Base-by-base conservation (phyloP, 1,140 invertebrate species). In the Atta cephalotes region DNA sequence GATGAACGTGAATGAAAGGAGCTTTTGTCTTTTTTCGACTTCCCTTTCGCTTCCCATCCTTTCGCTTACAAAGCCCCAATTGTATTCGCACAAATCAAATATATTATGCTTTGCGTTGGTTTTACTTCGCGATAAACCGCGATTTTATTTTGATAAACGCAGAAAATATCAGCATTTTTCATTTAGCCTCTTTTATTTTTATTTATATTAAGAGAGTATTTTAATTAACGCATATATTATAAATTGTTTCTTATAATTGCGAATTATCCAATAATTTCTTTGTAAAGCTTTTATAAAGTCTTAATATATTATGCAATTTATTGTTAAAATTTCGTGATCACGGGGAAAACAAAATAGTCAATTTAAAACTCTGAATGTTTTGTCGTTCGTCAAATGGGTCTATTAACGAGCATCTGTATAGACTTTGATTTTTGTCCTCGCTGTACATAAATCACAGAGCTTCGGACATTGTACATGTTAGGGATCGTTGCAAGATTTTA, bases 401-500 rank as follows among this genome's bases (percentile, higher is more conserved):
- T 68, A 58, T 70, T 21, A 72, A 21, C 1, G 66, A 45, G 21
- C 18, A 56, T 1, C 16, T 25, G 49, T 21, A 45, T 58, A 28
- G 79, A 81, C 3, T 31, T 12, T 35, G 49, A 21, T 71, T 71
- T 81, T 71, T 79, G 76, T 79, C 18, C 66, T 6, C 21, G n/a
- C 25, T 35, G 10, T 6, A 25, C 35, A 72, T 81, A 81, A 81
- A 81, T 81, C 79, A 79, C 76, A n/a, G 21, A 25, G 16, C 49
- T 51, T n/a, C 51, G 51, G 45, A 10, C 21, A 45, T 28, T 21
- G 66, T 58, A 58, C 79, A 39, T 71, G 79, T 71, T 71, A 49
- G 60, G 39, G 66, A 70, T 72, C 31, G 31, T 62, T 21, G 31
- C 51, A 66, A 81, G 66, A 81, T 81, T 81, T 71, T 71, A 81